phyloP scores from a whole-genome alignment of 2,113 vertebrate species.

The Rhegmatorhina hoffmannsi region DNA sequence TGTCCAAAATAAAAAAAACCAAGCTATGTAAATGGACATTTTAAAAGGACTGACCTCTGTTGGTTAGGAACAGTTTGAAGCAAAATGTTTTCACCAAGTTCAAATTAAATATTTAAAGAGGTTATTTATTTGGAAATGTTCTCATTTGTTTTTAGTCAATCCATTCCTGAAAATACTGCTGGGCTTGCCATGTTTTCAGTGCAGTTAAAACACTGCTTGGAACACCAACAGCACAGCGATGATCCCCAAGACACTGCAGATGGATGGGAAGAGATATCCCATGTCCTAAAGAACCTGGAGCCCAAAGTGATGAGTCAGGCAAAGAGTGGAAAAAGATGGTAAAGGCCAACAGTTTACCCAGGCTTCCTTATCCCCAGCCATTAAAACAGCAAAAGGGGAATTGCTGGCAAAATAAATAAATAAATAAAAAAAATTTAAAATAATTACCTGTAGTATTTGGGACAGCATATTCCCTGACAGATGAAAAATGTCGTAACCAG shows the following conservation, averaged over 20 bases:
- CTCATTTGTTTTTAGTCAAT: not conserved
- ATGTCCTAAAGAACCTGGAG: not conserved
- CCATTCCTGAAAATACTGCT: not conserved
- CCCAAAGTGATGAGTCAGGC: not conserved
- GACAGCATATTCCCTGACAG: not conserved
- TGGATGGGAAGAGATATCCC: not conserved
- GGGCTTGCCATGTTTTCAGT: not conserved
- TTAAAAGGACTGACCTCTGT: not conserved
- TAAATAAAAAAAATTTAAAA: not conserved
- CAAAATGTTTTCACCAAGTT: not conserved
- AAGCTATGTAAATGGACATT: not conserved
- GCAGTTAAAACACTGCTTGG: not conserved
- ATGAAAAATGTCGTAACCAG: constrained; percentile 25
- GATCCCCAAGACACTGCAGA: not conserved
- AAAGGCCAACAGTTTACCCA: not conserved
- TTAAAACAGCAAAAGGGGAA: not conserved
- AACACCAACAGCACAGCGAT: not conserved
- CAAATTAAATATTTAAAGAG: not conserved
- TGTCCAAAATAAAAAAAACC: not conserved
- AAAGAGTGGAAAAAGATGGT: not conserved
- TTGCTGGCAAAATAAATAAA: not conserved
- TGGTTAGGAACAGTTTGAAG: not conserved
- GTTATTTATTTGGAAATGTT: not conserved
- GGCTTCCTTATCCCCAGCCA: not conserved
- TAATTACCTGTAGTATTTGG: constrained; percentile 18